Evolutionary conservation across 2,888 invertebrate genomes (phyloP), one percentile per base, ranked within the genome.

Genomic region (Isotomurus palustris): DNA sequence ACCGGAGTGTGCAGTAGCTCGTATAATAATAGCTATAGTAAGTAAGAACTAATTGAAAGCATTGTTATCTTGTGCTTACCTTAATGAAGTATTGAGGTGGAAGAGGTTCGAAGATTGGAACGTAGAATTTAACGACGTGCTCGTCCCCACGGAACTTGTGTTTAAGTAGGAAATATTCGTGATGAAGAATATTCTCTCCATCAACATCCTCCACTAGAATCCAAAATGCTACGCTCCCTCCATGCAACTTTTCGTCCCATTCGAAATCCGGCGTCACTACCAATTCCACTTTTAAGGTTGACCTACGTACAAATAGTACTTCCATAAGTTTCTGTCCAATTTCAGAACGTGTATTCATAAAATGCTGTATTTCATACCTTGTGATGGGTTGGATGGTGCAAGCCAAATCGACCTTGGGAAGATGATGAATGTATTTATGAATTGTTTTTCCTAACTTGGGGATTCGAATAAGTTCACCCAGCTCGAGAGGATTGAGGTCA

Each of bases 321-420:
- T n/a, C n/a, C n/a, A n/a, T n/a, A n/a, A n/a, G n/a, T n/a, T n/a
- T n/a, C n/a, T n/a, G n/a, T n/a, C n/a, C n/a, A n/a, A n/a, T n/a
- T n/a, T n/a, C n/a, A n/a, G n/a, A n/a, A n/a, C n/a, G n/a, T n/a
- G n/a, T n/a, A n/a, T n/a, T n/a, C n/a, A n/a, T n/a, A n/a, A n/a
- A n/a, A n/a, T n/a, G n/a, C n/a, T n/a, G n/a, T n/a, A n/a, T n/a
- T n/a, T n/a, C n/a, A n/a, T n/a, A n/a, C n/a, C n/a, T n/a, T 0
- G 99, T 99, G 65, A 99, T 93, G 0, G 99, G 99, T 75, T 97
- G 96, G 69, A 99, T 94, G 74, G 97, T 94, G 0, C 97, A 96
- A 0, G 93, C 87, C 8, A 99, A 78, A 74, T 97, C 96, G 60
- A 99, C 75, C 75, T 95, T 95, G 0, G 99, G 99, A 73, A 95